phyloP scores from a whole-genome alignment of 2,888 invertebrate species.

The Ecliptopera silaceata region DNA sequence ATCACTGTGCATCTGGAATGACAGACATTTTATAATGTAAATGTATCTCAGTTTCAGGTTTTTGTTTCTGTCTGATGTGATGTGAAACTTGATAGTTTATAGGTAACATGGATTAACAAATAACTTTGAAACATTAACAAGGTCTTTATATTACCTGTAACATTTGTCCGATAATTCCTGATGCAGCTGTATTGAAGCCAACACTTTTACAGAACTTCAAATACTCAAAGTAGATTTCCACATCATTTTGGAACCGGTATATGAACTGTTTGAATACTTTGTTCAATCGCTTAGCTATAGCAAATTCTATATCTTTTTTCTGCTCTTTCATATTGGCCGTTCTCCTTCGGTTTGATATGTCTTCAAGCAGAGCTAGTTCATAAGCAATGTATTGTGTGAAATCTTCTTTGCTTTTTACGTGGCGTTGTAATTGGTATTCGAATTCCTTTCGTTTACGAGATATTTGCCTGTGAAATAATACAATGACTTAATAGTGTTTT shows the following conservation, averaged over 20 bases:
- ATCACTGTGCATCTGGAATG: slow-evolving; percentile 85
- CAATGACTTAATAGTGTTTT: too few relatives aligned
- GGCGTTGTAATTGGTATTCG: slow-evolving; percentile 88
- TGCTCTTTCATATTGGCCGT: slow-evolving; percentile 82
- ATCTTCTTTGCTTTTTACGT: slow-evolving; percentile 87
- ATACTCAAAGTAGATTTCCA: slow-evolving; percentile 89
- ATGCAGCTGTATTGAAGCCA: slow-evolving; percentile 79
- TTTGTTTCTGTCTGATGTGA: too few relatives aligned
- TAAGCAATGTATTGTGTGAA: slow-evolving; percentile 88
- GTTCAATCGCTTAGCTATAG: slow-evolving; percentile 88
- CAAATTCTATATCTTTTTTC: slow-evolving; percentile 85
- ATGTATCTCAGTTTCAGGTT: not conserved
- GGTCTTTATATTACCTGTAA: slow-evolving; percentile 71
- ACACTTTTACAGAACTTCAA: slow-evolving; percentile 90
- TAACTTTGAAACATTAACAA: too few relatives aligned
- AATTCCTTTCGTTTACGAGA: slow-evolving; percentile 87
- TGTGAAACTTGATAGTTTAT: too few relatives aligned
- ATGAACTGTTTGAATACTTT: slow-evolving; percentile 88
- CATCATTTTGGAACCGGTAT: slow-evolving; percentile 87
- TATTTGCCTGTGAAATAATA: slow-evolving; percentile 81
- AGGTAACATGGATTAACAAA: too few relatives aligned
- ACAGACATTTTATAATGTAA: not conserved
- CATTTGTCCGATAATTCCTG: slow-evolving; percentile 84
- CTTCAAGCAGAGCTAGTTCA: slow-evolving; percentile 86
- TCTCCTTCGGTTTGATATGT: slow-evolving; percentile 85